These are phyloP conservation scores for Philonicus albiceps DNA, from an alignment of 2,888 invertebrate species.

Conservation along the genomic window DNA sequence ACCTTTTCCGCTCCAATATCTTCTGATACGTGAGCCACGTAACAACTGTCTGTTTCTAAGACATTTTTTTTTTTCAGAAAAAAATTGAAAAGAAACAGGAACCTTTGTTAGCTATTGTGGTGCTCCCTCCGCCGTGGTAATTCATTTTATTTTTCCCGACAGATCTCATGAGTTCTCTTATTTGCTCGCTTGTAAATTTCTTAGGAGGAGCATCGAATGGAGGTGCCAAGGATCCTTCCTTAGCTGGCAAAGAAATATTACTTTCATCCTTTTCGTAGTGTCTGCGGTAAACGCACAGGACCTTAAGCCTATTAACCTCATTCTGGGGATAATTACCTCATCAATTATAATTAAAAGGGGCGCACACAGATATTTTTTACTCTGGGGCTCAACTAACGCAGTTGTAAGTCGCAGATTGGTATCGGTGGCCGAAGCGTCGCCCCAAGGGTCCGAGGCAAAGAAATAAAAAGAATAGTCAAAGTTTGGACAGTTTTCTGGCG, in stretches of 20 bases:
- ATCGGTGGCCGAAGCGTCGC: background rate
- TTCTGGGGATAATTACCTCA: constrained; percentile 42
- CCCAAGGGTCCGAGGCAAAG: background rate
- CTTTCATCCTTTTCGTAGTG: constrained; percentile 27
- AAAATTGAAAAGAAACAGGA: background rate
- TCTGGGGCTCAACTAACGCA: background rate
- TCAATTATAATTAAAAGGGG: constrained; percentile 43
- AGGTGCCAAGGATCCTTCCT: background rate
- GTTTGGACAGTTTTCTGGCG: constrained; percentile 27
- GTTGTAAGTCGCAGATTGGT: background rate
- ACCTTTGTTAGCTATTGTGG: background rate
- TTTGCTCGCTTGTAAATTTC: constrained; percentile 11
- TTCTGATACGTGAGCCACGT: background rate
- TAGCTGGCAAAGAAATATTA: constrained; percentile 17
- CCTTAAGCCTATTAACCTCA: constrained; percentile 45
- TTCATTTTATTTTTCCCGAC: background rate
- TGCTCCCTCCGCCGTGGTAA: background rate
- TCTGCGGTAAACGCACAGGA: constrained; percentile 33
- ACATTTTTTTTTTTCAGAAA: background rate
- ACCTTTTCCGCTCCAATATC: background rate
- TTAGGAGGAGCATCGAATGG: background rate
- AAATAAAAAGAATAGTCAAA: constrained; percentile 22
- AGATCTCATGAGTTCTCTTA: constrained; percentile 6
- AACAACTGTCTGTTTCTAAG: background rate
- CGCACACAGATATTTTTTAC: constrained; percentile 23